Conservation (phyloP, 2,888 invertebrate genomes). For the Lamellibrachia satsuma region DNA sequence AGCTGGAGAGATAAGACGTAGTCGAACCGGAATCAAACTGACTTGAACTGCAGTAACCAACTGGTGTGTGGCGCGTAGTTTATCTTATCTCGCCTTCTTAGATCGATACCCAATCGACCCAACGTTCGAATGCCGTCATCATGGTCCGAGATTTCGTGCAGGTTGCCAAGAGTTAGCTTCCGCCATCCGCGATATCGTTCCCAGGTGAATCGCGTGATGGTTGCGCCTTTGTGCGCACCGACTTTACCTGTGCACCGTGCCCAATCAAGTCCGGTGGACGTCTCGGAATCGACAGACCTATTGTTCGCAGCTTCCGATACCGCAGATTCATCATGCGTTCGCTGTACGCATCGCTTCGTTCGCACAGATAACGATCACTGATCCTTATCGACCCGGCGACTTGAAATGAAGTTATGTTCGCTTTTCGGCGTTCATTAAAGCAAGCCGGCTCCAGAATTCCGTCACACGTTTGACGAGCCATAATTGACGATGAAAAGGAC, state of each 20-base stretch:
- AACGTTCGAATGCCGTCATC: background rate
- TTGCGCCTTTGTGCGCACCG: background rate
- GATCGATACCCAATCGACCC: slow-evolving; percentile 9
- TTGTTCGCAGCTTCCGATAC: background rate
- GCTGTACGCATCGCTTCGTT: background rate
- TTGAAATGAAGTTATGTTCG: background rate
- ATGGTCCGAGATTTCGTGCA: background rate
- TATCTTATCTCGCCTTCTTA: background rate
- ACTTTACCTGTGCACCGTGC: background rate
- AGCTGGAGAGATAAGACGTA: background rate
- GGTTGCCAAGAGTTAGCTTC: background rate
- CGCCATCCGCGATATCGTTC: background rate
- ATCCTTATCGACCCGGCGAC: background rate
- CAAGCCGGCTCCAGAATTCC: background rate
- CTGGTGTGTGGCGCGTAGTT: background rate
- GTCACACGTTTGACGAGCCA: background rate
- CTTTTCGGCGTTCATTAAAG: background rate
- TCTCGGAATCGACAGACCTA: background rate
- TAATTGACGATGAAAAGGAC: background rate
- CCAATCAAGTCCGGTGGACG: background rate
- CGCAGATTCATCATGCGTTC: background rate
- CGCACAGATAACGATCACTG: background rate
- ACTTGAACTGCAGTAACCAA: background rate
- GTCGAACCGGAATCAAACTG: background rate
- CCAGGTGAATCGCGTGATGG: background rate